Evolutionary conservation across 2,888 invertebrate genomes (phyloP), one percentile per base, ranked within the genome.

Genomic region (Drosophila prostipennis): DNA sequence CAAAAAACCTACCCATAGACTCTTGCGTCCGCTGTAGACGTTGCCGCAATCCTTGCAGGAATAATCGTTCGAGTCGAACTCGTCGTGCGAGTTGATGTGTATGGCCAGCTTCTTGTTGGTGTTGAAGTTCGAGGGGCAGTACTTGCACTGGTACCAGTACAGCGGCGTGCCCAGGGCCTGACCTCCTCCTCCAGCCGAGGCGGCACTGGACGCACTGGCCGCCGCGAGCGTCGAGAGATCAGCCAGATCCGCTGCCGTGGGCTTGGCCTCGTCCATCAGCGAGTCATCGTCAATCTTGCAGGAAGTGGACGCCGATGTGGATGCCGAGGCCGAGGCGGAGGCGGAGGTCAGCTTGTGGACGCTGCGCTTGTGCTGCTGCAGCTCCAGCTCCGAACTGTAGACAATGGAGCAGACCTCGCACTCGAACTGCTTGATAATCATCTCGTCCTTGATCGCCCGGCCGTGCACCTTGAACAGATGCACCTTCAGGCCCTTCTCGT

Each of bases 11-110:
- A 92, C 92, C 92, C 92, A 92, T 39, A 92, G 86, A 71, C 92
- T 92, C 76, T 92, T 92, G 14, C 92, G 89, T 2, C 92, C 92
- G 54, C 91, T 91, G 68, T 92, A 92, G 0, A 92, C 91, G 71
- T 92, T 92, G 23, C 92, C 92, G 59, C 92, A 92, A 64, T 92
- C 92, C 75, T 92, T 92, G 76, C 92, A 92, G 26, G 92, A 92
- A 58, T 92, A 92, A 61, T 92, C 92, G 61, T 90, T 91, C 2
- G 91, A 91, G 70, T 92, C 92, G 65, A 91, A 91, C 76, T 92
- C 92, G 46, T 91, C 91, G 54, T 92, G 92, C 16, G 91, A 91
- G 65, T 92, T 92, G 23, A 92, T 91, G 70, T 92, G 92, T 36
- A 92, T 91, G 43, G 92, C 92, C 42, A 92, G 77, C 68, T 92